Conservation (phyloP, 2,797 vertebrate genomes). For the Mallotus villosus region DNA sequence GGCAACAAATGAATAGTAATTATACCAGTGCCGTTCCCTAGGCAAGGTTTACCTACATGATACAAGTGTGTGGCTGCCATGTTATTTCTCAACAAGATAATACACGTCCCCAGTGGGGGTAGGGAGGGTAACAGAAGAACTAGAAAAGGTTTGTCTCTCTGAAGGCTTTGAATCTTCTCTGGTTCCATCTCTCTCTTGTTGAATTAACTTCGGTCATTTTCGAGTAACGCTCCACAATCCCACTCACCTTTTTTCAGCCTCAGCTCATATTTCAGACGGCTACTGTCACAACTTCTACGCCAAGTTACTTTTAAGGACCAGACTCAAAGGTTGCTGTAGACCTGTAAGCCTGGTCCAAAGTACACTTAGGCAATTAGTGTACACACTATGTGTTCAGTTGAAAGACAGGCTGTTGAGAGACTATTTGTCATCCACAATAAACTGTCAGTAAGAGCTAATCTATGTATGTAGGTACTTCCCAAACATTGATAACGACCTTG, state of each 20-base stretch:
- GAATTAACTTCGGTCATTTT: background rate
- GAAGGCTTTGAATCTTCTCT: conserved; percentile 1
- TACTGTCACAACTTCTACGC: background rate
- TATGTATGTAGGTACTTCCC: conserved; percentile 1
- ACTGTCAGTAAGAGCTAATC: conserved; percentile 8
- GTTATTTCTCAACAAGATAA: background rate
- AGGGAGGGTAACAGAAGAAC: background rate
- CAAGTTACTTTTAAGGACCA: too few relatives aligned
- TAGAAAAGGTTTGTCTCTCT: background rate
- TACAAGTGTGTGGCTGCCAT: background rate
- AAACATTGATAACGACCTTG: conserved; percentile 25
- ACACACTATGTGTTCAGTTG: background rate
- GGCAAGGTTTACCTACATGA: too few relatives aligned
- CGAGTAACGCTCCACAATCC: background rate
- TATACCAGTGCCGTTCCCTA: too few relatives aligned
- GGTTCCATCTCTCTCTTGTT: background rate
- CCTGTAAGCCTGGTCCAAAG: background rate
- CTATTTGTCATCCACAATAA: background rate
- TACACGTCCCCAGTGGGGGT: background rate
- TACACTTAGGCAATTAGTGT: background rate
- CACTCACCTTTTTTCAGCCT: too few relatives aligned
- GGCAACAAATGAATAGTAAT: too few relatives aligned
- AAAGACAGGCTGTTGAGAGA: background rate
- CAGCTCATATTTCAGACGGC: background rate
- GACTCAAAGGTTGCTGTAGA: background rate